Base-by-base conservation (phyloP, 2,113 vertebrate genomes). In the Nansenia antarctica region DNA sequence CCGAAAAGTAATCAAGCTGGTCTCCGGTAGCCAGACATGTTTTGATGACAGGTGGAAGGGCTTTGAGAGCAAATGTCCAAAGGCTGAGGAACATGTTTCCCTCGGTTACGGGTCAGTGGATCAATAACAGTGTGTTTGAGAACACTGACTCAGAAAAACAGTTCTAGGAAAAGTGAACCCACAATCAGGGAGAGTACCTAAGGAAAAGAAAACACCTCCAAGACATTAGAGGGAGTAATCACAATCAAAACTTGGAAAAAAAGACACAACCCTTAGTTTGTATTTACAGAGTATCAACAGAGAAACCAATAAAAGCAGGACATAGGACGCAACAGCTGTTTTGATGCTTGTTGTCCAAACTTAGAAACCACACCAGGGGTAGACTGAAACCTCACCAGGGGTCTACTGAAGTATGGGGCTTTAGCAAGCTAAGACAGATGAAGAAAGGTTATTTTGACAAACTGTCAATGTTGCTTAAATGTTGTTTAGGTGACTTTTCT, bases 1-100 rank as follows among this genome's bases (percentile, higher is more conserved):
- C 39, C 15, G 69, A 67, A 71, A 76, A 73, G 74, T 78, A 81
- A 83, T 79, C 76, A 72, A 76, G 65, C 66, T 58, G 58, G 39
- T n/a, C 52, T 58, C 62, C 76, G 58, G 69, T 69, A 67, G 67
- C 62, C 22, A 69, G 69, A 69, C 53, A 64, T 58, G 54, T 26
- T 71, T 60, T 67, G 67, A 69, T 73, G 71, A 72, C 58, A 45
- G 42, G 52, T 61, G 9, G 22, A 27, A 62, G 14, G 24, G 67
- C 65, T 72, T 52, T 8, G 27, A 20, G 37, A 64, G 18, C 55
- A 70, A 52, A 76, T 65, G 60, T 72, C 68, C 64, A 72, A 67
- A 71, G 63, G 73, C 39, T 70, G 42, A 74, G 54, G 72, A 71
- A 58, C 52, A 72, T 65, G 37, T 31, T 49, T 20, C 53, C 35